phyloP scores from a whole-genome alignment of 2,113 vertebrate species.

The Alosa alosa region DNA sequence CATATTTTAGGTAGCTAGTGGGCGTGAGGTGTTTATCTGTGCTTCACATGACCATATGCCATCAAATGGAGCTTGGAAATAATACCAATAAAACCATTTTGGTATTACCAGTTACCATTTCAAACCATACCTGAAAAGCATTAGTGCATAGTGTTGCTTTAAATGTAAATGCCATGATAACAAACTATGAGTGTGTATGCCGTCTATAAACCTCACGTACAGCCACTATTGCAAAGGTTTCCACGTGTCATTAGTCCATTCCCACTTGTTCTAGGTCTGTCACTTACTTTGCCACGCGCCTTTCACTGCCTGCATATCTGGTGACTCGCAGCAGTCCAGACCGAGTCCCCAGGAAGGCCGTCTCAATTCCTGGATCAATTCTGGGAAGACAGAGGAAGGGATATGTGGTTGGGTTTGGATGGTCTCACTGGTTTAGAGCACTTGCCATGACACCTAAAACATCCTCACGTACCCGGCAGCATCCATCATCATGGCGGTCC shows the following conservation, averaged over 20 bases:
- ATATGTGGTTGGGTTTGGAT: background rate
- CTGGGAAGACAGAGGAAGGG: conserved; percentile 45
- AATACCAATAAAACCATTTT: no score
- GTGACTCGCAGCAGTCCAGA: conserved; percentile 81
- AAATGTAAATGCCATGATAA: no score
- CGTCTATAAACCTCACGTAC: background rate
- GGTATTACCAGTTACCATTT: no score
- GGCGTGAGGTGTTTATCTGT: no score
- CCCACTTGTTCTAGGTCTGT: background rate
- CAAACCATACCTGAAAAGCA: no score
- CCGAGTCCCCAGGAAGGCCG: conserved; percentile 89
- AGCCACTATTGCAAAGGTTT: no score
- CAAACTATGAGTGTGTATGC: background rate
- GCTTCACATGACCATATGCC: no score
- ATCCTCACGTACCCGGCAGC: conserved; percentile 64
- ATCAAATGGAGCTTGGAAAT: no score
- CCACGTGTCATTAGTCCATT: no score
- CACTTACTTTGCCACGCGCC: conserved; percentile 81
- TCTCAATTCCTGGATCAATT: conserved; percentile 73
- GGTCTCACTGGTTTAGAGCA: background rate
- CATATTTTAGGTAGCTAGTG: no score
- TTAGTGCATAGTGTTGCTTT: no score
- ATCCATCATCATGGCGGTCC: conserved; percentile 86
- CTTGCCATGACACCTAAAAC: background rate
- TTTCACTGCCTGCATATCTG: conserved; percentile 82